Percentiles rank a stretch among this genome's conserved stretches.
Evolutionary conservation across 2,888 invertebrate genomes (phyloP).

Genomic region (Euzophera pinguis): DNA sequence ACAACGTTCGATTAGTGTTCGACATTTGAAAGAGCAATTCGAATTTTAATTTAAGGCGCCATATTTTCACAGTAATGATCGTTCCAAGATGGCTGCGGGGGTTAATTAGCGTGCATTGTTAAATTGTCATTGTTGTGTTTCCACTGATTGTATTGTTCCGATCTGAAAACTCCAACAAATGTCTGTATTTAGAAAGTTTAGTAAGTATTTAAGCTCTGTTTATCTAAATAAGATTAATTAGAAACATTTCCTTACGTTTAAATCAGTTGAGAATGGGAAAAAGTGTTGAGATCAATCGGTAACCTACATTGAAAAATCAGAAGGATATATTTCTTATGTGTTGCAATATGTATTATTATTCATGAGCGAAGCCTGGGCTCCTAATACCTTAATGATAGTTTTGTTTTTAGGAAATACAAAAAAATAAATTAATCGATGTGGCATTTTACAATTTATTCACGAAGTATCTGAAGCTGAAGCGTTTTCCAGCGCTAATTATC

Average conservation of each 20-base stretch:
- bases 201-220: conserved; percentile 15
- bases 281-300: neutral
- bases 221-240: neutral
- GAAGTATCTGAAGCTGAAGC: too few relatives aligned
- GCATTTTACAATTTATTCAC: too few relatives aligned
- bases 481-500: too few relatives aligned
- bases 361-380: too few relatives aligned
- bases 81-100: conserved; percentile 34
- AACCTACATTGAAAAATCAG: too few relatives aligned
- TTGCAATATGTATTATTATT: too few relatives aligned
- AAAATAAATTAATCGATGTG: too few relatives aligned
- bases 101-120: conserved; percentile 60
- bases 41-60: conserved; percentile 57
- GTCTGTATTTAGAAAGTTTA: conserved; percentile 36
- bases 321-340: too few relatives aligned
- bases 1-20: conserved; percentile 52
- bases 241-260: neutral
- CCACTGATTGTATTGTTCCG: conserved; percentile 33
- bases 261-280: neutral
- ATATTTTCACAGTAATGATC: conserved; percentile 59
- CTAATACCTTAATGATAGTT: too few relatives aligned
- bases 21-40: conserved; percentile 71
- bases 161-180: conserved; percentile 25
- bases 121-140: conserved; percentile 44
- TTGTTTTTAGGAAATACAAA: too few relatives aligned